Evolutionary conservation across 2,888 invertebrate genomes (phyloP).

Genomic region (Lepidocyrtinus sp.): DNA sequence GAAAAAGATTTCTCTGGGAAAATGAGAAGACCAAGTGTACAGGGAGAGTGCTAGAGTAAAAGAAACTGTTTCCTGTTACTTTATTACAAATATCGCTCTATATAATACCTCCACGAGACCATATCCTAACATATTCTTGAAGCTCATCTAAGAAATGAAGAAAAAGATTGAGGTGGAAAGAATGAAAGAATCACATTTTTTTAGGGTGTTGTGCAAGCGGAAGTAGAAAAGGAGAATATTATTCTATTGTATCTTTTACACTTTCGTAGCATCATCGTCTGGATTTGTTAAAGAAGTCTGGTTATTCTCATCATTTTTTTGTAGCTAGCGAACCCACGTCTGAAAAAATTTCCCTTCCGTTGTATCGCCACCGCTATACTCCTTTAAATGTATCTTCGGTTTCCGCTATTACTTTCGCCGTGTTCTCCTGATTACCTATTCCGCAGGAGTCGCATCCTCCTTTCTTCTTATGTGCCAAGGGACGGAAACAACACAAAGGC

Average conservation of each 20-base stretch:
- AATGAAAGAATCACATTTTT: slow-evolving; percentile 1
- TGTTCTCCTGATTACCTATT: slow-evolving; percentile 69
- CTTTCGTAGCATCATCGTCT: slow-evolving; percentile 25
- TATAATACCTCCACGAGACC: background rate
- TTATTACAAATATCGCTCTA: background rate
- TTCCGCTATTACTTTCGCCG: slow-evolving; percentile 47
- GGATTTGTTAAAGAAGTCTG: slow-evolving; percentile 29
- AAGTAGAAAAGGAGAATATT: slow-evolving; percentile 9
- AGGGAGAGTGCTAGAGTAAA: background rate
- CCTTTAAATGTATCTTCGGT: slow-evolving; percentile 40
- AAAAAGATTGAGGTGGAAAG: slow-evolving; percentile 13
- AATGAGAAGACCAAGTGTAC: background rate
- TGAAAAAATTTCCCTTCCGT: slow-evolving; percentile 37
- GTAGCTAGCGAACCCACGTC: slow-evolving; percentile 40
- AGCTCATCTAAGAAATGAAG: background rate
- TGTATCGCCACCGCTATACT: slow-evolving; percentile 19
- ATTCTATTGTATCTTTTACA: slow-evolving; percentile 24
- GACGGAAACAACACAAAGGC: slow-evolving; percentile 26
- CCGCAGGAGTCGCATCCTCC: slow-evolving; percentile 64
- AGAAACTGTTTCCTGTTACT: slow-evolving; percentile 44
- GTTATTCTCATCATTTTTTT: slow-evolving; percentile 36
- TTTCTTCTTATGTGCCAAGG: slow-evolving; percentile 58
- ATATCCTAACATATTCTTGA: background rate
- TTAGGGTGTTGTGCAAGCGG: background rate
- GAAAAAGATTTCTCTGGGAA: too few species aligned